phyloP scores from a whole-genome alignment of 2,113 vertebrate species.

The Otolemur garnettii region DNA sequence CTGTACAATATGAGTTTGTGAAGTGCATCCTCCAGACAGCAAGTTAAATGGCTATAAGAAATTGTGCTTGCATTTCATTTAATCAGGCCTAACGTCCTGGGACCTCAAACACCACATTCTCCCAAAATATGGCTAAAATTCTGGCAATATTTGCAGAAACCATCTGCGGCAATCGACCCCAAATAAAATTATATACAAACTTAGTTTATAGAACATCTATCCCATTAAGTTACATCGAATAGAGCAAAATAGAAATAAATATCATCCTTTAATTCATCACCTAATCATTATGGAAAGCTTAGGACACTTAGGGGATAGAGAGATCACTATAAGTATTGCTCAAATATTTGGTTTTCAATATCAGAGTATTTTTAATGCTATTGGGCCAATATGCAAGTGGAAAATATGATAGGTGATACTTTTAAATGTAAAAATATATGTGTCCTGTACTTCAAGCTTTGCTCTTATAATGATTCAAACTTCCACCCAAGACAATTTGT shows the following conservation, averaged over 20 bases:
- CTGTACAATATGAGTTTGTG: background rate
- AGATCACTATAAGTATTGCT: background rate
- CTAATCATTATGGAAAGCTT: conserved; percentile 38
- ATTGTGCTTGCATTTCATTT: conserved; percentile 77
- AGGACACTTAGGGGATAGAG: conserved; percentile 51
- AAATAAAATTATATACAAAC: conserved; percentile 82
- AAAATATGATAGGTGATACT: conserved; percentile 6
- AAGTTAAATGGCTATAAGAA: conserved; percentile 83
- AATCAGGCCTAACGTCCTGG: conserved; percentile 69
- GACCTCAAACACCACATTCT: conserved; percentile 75
- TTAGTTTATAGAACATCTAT: conserved; percentile 82
- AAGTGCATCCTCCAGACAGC: conserved; percentile 62
- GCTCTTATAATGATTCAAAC: background rate
- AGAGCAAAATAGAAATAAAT: conserved; percentile 65
- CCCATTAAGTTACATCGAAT: conserved; percentile 48
- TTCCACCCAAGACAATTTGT: background rate
- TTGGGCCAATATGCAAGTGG: conserved; percentile 51
- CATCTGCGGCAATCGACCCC: conserved; percentile 63
- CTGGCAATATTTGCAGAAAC: conserved; percentile 81
- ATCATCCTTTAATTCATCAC: conserved; percentile 66
- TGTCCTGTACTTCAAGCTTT: background rate
- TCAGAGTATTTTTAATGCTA: conserved; percentile 1
- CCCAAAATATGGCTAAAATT: conserved; percentile 84
- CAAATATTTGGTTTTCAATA: conserved; percentile 49
- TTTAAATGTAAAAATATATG: conserved; percentile 51